These are phyloP conservation scores for Chloropsis hardwickii DNA, from an alignment of 2,113 vertebrate species.

Conservation along the genomic window DNA sequence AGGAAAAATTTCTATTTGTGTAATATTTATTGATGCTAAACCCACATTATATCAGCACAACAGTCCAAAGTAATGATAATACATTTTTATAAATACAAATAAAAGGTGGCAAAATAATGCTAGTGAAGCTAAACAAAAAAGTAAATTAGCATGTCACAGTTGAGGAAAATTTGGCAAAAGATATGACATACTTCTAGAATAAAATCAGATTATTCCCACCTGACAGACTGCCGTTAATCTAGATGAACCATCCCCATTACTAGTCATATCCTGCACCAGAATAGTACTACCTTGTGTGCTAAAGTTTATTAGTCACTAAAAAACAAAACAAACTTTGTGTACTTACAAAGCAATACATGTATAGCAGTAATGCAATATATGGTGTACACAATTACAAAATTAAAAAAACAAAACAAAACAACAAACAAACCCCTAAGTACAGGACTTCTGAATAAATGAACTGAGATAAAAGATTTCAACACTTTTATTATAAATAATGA, in stretches of 20 bases:
- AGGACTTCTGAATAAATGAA: slow-evolving; percentile 76
- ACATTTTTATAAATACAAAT: slow-evolving; percentile 84
- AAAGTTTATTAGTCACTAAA: slow-evolving; percentile 60
- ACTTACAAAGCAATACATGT: slow-evolving; percentile 74
- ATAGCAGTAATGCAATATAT: slow-evolving; percentile 73
- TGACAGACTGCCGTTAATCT: slow-evolving; percentile 27
- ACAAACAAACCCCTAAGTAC: slow-evolving; percentile 44
- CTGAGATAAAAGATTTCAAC: slow-evolving; percentile 72
- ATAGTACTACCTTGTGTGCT: slow-evolving; percentile 47
- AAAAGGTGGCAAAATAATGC: slow-evolving; percentile 77
- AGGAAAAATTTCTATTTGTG: slow-evolving; percentile 63
- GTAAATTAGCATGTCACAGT: slow-evolving; percentile 74
- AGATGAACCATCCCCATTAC: slow-evolving; percentile 15
- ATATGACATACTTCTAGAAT: slow-evolving; percentile 55
- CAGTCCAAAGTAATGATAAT: slow-evolving; percentile 87
- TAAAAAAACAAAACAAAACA: not conserved
- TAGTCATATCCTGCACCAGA: slow-evolving; percentile 60
- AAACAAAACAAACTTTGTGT: slow-evolving; percentile 64
- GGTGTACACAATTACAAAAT: slow-evolving; percentile 75
- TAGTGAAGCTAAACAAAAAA: slow-evolving; percentile 76
- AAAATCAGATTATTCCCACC: slow-evolving; percentile 44
- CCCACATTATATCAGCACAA: slow-evolving; percentile 87
- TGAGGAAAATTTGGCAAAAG: slow-evolving; percentile 68
- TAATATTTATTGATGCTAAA: slow-evolving; percentile 87
- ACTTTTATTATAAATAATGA: slow-evolving; percentile 81